These are phyloP conservation scores for Augochlora pura DNA, from an alignment of 1,140 invertebrate species.

Conservation along the genomic window DNA sequence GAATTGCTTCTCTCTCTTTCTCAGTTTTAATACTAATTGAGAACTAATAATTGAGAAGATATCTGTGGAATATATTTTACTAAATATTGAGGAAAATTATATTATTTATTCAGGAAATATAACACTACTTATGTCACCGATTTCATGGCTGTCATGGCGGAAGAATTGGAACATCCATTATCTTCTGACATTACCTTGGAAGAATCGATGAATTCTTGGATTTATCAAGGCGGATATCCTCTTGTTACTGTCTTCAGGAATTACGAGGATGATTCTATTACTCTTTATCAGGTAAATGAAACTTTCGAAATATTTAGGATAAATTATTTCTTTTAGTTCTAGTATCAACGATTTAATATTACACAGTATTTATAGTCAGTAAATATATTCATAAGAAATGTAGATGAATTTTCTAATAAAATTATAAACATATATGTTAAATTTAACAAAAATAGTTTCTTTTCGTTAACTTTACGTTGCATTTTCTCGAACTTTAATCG, in stretches of 20 bases:
- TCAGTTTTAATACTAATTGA: not conserved
- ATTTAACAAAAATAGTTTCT: no score
- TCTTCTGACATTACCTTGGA: slow-evolving; percentile 70
- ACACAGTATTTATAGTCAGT: no score
- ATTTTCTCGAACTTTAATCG: no score
- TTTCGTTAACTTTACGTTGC: no score
- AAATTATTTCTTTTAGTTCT: no score
- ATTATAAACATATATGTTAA: no score
- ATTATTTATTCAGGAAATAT: slow-evolving; percentile 76
- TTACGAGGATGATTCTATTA: slow-evolving; percentile 76
- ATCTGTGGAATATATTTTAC: not conserved
- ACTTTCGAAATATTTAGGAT: no score
- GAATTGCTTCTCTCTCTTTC: not conserved
- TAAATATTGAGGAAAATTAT: no score
- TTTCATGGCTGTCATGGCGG: slow-evolving; percentile 82
- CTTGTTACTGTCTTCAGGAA: slow-evolving; percentile 82
- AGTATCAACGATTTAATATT: no score
- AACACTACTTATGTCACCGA: slow-evolving; percentile 82
- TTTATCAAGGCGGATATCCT: slow-evolving; percentile 84
- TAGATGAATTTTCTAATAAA: no score
- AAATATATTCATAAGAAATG: no score
- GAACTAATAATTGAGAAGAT: no score
- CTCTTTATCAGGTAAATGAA: slow-evolving; percentile 77
- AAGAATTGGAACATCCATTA: slow-evolving; percentile 75
- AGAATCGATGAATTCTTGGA: slow-evolving; percentile 84